Evolutionary conservation across 2,888 invertebrate genomes (phyloP).

Genomic region (Mesoligia furuncula): DNA sequence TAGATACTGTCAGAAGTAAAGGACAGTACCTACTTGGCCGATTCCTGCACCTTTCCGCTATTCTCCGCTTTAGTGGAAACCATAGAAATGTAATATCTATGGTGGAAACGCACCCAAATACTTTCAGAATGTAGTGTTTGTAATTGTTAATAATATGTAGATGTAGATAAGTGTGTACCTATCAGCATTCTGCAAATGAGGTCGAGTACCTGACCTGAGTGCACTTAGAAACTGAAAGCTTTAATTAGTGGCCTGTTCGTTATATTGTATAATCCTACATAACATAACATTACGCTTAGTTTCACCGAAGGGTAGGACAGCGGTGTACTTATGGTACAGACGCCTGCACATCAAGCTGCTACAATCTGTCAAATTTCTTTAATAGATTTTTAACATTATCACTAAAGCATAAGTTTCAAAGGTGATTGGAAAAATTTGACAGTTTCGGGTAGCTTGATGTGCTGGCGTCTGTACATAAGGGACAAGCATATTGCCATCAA

Average conservation of each 20-base stretch:
- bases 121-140: background rate
- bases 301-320: background rate
- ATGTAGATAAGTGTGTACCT: background rate
- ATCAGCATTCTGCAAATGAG: background rate
- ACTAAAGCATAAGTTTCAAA: no score
- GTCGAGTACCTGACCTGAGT: background rate
- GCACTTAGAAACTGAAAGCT: constrained; percentile 3
- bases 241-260: background rate
- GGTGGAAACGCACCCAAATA: background rate
- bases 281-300: no score
- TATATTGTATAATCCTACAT: background rate
- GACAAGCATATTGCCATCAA: background rate
- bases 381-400: no score
- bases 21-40: background rate
- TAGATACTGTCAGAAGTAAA: background rate
- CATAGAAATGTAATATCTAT: no score
- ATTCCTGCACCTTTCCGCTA: background rate
- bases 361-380: no score
- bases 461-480: no score
- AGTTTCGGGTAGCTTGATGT: no score
- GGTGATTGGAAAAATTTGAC: no score
- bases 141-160: background rate
- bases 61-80: background rate
- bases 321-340: background rate
- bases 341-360: no score